A percentile compares a stretch with the other conserved stretches of the same genome.
These are phyloP conservation scores for Balaeniceps rex DNA, from an alignment of 2,113 vertebrate genomes.

Conservation along the genomic window DNA sequence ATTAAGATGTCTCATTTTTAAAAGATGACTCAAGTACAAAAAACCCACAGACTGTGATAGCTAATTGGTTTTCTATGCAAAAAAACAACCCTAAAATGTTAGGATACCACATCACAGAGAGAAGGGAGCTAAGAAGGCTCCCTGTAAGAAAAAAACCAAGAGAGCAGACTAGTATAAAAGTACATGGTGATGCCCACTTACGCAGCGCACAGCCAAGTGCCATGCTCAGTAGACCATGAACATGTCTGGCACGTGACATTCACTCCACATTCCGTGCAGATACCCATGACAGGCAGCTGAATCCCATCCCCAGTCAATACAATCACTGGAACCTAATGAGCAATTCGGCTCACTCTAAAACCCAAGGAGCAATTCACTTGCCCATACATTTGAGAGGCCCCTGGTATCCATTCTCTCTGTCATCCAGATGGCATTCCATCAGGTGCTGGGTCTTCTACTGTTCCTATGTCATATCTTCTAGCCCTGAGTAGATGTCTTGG, in stretches of 20 bases:
- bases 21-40: not conserved
- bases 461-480: not conserved
- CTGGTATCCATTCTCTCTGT: not conserved
- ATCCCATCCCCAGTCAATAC: no score
- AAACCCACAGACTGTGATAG: fast-evolving
- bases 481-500: not conserved
- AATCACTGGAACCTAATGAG: no score
- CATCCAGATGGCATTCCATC: not conserved
- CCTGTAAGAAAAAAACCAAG: not conserved
- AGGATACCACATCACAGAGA: not conserved
- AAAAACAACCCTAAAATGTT: not conserved
- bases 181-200: no score
- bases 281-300: no score
- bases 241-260: no score
- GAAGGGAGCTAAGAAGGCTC: not conserved
- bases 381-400: not conserved
- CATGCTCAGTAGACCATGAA: no score
- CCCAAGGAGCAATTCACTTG: no score
- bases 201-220: no score
- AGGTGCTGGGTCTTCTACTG: not conserved
- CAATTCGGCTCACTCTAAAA: no score
- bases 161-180: not conserved
- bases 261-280: no score
- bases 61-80: not conserved
- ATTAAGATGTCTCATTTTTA: not conserved